Evolutionary conservation across 2,113 vertebrate genomes (phyloP), one percentile per base, ranked within the genome.

Genomic region (Anarrhichthys ocellatus): DNA sequence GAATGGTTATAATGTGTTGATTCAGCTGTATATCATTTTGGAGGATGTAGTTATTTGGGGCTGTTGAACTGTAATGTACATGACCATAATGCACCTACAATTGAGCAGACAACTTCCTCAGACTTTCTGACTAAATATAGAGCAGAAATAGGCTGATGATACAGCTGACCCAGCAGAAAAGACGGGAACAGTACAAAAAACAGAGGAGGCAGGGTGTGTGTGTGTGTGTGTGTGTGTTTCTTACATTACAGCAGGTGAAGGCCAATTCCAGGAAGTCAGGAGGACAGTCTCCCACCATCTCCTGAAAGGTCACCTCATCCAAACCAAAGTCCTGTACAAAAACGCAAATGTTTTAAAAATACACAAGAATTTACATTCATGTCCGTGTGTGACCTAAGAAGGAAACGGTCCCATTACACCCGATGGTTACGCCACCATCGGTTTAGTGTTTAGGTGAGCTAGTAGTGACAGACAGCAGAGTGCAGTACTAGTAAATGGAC

Each of bases 161-260:
- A 8, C 42, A 59, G 48, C 9, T 36, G 40, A 27, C n/a, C 18
- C 32, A 2, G 36, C 59, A 64, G 36, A 18, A 56, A 34, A 59
- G 17, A 69, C 20, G n/a, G 14, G 48, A 61, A 75, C 3, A 6
- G 44, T 38, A 61, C 17, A 42, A 36, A 7, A 36, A 24, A 71
- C 7, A n/a, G 38, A 56, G 61, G 29, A 29, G 17, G 22, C 36
- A 36, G 6, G 4, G 17, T 48, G 32, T 54, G 10, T 20, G 9
- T 20, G 1, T 56, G 11, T 8, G 34, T 42, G 27, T 7, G 18
- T 63, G 36, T 24, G 64, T 44, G 36, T 66, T 34, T 69, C 89
- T 82, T 94, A 99, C 98, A 52, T 94, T 96, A 90, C 98, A 99
- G 95, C 98, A 99, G 86, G 95, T 91, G 64, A 99, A 94, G 61